Base-by-base conservation (phyloP, 1,140 invertebrate genomes). In the Rhagoletis pomonella region DNA sequence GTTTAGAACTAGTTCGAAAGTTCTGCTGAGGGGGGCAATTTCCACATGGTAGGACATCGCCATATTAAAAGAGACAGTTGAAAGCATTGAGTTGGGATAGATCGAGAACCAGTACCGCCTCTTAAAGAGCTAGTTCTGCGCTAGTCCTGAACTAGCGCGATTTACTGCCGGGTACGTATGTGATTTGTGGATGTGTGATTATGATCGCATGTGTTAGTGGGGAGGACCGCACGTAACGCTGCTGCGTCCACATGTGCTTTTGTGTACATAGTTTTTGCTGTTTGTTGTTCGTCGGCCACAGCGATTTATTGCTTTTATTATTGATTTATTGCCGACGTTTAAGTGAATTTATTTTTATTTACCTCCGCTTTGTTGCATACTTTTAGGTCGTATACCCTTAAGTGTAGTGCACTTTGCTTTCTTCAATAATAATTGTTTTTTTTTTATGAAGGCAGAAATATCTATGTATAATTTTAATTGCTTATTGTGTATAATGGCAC, bases 271-370 rank as follows among this genome's bases (percentile, higher is more conserved):
- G 7, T 67, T 67, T 50, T 77, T 77, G 73, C 73, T 81, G 17
- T 81, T 81, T 81, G 73, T 19, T 81, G 73, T 81, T 81, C 47
- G 73, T 81, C 55, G 42, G 73, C 73, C 73, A 81, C 50, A 81
- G 47, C 73, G 47, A 81, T 81, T 81, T 81, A 81, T 81, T 81
- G 73, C 73, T 81, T 55, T 81, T 81, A 9, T 81, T 81, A 81
- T 81, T 81, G 73, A 81, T 81, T 81, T 81, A 81, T 81, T 81
- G 73, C 47, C 17, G 73, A 44, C 2, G 47, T 81, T 81, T 29
- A 81, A 81, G 73, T 81, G 73, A 19, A 55, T 81, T 81, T 19
- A 29, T 55, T 81, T 81, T 81, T 62, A 9, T 4, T 14, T 62
- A 4, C n/a, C 4, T 14, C n/a, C 60, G n/a, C 17, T 62, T 62